Evolutionary conservation across 2,797 vertebrate genomes (phyloP), one percentile per base, ranked within the genome.

Genomic region (Gallinago stenura): DNA sequence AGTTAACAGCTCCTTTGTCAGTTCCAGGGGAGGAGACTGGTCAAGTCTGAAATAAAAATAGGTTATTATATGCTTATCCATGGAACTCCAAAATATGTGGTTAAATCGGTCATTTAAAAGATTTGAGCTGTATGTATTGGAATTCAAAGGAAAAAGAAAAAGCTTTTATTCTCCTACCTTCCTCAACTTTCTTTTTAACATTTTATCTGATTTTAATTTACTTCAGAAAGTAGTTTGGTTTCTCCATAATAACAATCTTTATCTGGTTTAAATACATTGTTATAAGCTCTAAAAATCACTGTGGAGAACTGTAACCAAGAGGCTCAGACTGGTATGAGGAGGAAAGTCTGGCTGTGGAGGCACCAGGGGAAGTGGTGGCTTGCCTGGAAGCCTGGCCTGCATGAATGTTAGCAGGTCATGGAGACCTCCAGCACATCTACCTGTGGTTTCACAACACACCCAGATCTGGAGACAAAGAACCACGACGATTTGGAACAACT

Each of bases 31-130:
- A 93, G 51, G 41, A 91, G 69, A 53, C 61, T 11, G 83, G 48
- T 64, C 69, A 81, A 37, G 64, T 65, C 60, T 81, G 76, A 90
- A 93, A 80, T 56, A 95, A 95, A 93, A 94, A 92, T 31, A 96
- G 71, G 14, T 35, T 87, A 77, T 85, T 84, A 64, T n/a, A 66
- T 37, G 64, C 76, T 83, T 83, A 33, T 48, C 50, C 65, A 28
- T 0, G 3, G 28, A 94, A 86, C 53, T 83, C 68, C 83, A 78
- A 89, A 87, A 80, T 33, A 41, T 14, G n/a, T 3, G 20, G 82
- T 57, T 81, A 83, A 89, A 88, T 19, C 12, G 57, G 57, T 50
- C 12, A 77, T 90, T 86, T 80, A 35, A 41, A 93, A 88, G 12
- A 64, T 39, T 17, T 1, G 0, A 81, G 24, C 16, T 81, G 14